These are phyloP conservation scores for Thomomys bottae DNA, from an alignment of 2,113 vertebrate genomes.

Conservation along the genomic window DNA sequence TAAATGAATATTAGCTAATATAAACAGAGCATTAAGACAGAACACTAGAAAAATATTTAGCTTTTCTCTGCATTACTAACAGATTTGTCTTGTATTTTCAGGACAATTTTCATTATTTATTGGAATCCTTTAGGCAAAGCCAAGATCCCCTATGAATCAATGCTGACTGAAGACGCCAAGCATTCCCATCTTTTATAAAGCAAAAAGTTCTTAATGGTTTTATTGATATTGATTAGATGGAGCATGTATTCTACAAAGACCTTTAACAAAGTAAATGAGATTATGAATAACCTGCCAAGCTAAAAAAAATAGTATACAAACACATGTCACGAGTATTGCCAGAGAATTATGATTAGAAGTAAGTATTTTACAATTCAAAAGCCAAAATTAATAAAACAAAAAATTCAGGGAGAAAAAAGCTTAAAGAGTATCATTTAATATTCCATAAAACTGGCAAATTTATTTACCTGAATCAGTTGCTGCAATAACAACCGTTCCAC, in stretches of 20 bases:
- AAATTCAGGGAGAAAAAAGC: background rate
- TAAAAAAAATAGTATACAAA: constrained; percentile 13
- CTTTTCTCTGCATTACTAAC: constrained; percentile 41
- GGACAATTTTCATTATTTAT: constrained; percentile 16
- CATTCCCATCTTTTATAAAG: constrained; percentile 17
- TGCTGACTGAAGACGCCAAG: constrained; percentile 6
- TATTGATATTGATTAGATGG: background rate
- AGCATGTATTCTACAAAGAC: constrained; percentile 4
- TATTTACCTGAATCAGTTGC: constrained; percentile 91
- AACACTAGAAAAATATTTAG: background rate
- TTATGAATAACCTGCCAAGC: constrained; percentile 26
- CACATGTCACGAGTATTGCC: background rate
- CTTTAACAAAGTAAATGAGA: constrained; percentile 50
- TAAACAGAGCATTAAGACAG: background rate
- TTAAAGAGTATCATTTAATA: constrained; percentile 6
- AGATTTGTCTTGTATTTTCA: constrained; percentile 14
- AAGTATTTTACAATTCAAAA: constrained; percentile 48
- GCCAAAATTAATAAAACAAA: constrained; percentile 6
- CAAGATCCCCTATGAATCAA: background rate
- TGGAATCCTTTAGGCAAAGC: constrained; percentile 39
- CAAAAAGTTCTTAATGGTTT: constrained; percentile 25
- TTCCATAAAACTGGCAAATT: constrained; percentile 26
- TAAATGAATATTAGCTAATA: constrained; percentile 23
- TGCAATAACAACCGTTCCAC: constrained; percentile 91
- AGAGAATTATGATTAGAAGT: background rate